Evolutionary conservation across 1,140 invertebrate genomes (phyloP).

Genomic region (Philotrypesis tridentata): DNA sequence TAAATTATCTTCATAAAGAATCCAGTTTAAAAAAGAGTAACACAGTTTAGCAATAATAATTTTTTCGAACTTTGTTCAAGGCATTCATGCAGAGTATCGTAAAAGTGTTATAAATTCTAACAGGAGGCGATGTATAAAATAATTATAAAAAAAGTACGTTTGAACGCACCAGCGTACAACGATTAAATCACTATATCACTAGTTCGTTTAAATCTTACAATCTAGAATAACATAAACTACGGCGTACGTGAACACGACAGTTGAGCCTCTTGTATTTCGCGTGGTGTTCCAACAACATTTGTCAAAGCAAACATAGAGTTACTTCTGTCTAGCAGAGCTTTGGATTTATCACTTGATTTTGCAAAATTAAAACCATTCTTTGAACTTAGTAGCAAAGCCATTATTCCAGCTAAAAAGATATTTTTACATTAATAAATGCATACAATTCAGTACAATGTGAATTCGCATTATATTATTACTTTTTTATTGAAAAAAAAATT

Average conservation of each 20-base stretch:
- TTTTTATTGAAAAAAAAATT: too few species aligned
- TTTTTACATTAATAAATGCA: not conserved
- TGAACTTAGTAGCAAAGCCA: conserved; percentile 60
- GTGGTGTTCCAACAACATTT: conserved; percentile 51
- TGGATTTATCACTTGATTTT: conserved; percentile 50
- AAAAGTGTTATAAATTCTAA: not conserved
- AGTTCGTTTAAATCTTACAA: not conserved
- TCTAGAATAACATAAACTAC: not conserved
- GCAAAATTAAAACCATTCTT: conserved; percentile 54
- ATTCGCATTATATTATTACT: too few species aligned
- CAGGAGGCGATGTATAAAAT: not conserved
- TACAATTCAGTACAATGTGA: too few species aligned
- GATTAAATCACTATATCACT: not conserved
- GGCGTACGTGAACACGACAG: conserved; percentile 44
- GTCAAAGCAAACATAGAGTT: conserved; percentile 59
- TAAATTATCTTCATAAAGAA: too few species aligned
- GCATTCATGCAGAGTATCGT: not conserved
- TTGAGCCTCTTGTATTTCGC: conserved; percentile 53
- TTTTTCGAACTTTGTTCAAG: not conserved
- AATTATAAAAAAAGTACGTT: not conserved
- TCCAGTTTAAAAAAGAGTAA: not conserved
- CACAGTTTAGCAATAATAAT: not conserved
- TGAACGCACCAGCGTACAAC: not conserved
- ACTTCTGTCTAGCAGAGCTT: conserved; percentile 54
- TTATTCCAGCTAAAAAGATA: conserved; percentile 62